Conservation (phyloP, 2,113 vertebrate genomes). For the Seriola rivoliana region DNA sequence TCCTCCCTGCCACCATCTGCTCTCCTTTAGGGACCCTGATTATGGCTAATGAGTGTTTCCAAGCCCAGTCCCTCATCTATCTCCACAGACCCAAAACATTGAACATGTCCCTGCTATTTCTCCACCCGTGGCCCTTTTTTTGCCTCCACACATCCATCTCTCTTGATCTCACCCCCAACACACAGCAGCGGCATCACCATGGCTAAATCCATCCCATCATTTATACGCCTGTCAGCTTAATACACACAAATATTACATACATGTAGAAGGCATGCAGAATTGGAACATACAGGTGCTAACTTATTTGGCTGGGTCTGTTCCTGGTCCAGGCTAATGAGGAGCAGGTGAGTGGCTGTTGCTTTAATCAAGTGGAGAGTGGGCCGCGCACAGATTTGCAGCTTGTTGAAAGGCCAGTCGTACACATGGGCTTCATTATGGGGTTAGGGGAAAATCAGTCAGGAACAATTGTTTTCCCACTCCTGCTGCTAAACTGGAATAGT, state of each 20-base stretch:
- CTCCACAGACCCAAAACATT: slow-evolving; percentile 70
- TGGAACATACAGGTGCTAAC: slow-evolving; percentile 88
- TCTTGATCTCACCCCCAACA: slow-evolving; percentile 57
- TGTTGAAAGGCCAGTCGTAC: slow-evolving; percentile 85
- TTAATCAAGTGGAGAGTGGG: slow-evolving; percentile 86
- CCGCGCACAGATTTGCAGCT: slow-evolving; percentile 83
- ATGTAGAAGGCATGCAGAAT: slow-evolving; percentile 80
- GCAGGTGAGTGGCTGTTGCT: slow-evolving; percentile 85
- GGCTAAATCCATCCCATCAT: slow-evolving; percentile 68
- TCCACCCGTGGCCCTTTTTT: slow-evolving; percentile 61
- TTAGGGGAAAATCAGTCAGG: slow-evolving; percentile 86
- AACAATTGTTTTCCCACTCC: slow-evolving; percentile 88
- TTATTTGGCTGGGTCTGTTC: slow-evolving; percentile 81
- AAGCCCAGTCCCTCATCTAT: slow-evolving; percentile 78
- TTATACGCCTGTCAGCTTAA: slow-evolving; percentile 83
- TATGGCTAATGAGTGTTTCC: slow-evolving; percentile 80
- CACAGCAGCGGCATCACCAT: slow-evolving; percentile 43
- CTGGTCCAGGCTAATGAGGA: slow-evolving; percentile 83
- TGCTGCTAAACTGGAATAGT: slow-evolving; percentile 78
- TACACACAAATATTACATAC: slow-evolving; percentile 82
- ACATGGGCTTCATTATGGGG: slow-evolving; percentile 88
- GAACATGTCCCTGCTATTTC: slow-evolving; percentile 79
- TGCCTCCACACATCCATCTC: slow-evolving; percentile 65
- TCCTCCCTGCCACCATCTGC: slow-evolving; percentile 70
- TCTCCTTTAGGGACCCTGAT: slow-evolving; percentile 76